A percentile compares a stretch with the other conserved stretches of the same genome.
Conservation (phyloP, 2,113 vertebrate species). For the Aleadryas rufinucha region DNA sequence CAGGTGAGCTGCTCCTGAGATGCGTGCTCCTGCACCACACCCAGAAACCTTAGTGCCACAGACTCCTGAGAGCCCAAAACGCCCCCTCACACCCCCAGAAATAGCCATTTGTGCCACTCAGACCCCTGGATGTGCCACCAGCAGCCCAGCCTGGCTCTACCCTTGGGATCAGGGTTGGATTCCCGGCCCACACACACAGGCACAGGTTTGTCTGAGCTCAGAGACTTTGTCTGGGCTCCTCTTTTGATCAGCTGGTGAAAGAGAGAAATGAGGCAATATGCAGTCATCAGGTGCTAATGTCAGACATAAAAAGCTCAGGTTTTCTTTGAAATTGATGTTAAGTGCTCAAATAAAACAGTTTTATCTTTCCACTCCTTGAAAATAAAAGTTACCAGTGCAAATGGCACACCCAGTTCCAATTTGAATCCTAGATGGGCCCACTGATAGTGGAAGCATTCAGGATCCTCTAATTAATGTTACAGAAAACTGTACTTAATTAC, state of each 20-base stretch:
- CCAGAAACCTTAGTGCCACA: not conserved
- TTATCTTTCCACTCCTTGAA: not conserved
- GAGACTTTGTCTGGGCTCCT: not conserved
- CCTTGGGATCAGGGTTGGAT: not conserved
- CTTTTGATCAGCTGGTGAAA: not conserved
- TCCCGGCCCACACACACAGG: not conserved
- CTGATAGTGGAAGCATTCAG: not conserved
- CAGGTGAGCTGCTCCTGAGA: not conserved
- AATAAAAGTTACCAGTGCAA: not conserved
- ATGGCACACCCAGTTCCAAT: not conserved
- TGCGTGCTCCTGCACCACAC: not conserved
- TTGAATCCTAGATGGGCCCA: not conserved
- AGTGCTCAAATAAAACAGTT: not conserved
- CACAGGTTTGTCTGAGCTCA: not conserved
- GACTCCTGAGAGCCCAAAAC: not conserved
- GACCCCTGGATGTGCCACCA: not conserved
- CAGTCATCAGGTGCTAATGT: not conserved
- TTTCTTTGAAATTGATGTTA: not conserved
- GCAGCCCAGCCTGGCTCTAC: not conserved
- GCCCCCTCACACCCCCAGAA: not conserved
- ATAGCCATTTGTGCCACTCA: not conserved
- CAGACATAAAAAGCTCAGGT: not conserved
- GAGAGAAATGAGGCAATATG: not conserved
- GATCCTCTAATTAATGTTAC: not conserved
- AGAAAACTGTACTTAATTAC: slow-evolving; percentile 18